Evolutionary conservation across 2,797 vertebrate genomes (phyloP).

Genomic region (Gadopsis bispinosus): DNA sequence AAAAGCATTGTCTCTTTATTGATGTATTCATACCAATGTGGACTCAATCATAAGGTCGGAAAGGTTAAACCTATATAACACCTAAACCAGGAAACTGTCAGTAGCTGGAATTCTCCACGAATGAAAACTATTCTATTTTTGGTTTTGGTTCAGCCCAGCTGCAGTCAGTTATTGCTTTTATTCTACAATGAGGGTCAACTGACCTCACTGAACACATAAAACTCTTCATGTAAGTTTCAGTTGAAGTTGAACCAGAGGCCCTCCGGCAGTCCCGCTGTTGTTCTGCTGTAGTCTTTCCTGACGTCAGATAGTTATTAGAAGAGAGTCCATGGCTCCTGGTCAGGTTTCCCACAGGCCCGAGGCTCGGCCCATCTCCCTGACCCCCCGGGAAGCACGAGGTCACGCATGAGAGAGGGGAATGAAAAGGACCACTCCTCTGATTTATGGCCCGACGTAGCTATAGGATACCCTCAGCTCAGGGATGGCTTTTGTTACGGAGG

Average conservation of each 20-base stretch:
- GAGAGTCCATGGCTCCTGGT: slow-evolving; percentile 65
- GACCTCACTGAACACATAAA: slow-evolving; percentile 59
- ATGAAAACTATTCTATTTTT: slow-evolving; percentile 19
- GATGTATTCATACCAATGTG: background rate
- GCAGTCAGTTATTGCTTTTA: slow-evolving; percentile 32
- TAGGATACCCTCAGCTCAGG: slow-evolving; percentile 74
- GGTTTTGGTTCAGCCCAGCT: slow-evolving; percentile 51
- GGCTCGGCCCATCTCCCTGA: slow-evolving; percentile 59
- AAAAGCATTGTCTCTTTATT: background rate
- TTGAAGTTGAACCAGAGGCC: slow-evolving; percentile 37
- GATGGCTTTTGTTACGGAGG: slow-evolving; percentile 76
- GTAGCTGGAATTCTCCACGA: background rate
- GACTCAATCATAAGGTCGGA: background rate
- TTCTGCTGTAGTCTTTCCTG: slow-evolving; percentile 57
- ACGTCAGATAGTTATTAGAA: slow-evolving; percentile 73
- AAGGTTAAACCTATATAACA: background rate
- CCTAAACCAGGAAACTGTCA: slow-evolving; percentile 7
- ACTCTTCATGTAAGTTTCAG: slow-evolving; percentile 65
- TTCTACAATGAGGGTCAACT: slow-evolving; percentile 62
- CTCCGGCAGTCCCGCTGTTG: slow-evolving; percentile 49
- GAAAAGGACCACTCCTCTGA: slow-evolving; percentile 81
- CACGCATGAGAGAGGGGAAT: slow-evolving; percentile 78
- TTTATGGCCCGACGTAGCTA: slow-evolving; percentile 81
- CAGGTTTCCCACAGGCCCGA: slow-evolving; percentile 76
- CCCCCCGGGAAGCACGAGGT: slow-evolving; percentile 73